Evolutionary conservation across 2,113 vertebrate species (phyloP).

Genomic region (Eptesicus fuscus): DNA sequence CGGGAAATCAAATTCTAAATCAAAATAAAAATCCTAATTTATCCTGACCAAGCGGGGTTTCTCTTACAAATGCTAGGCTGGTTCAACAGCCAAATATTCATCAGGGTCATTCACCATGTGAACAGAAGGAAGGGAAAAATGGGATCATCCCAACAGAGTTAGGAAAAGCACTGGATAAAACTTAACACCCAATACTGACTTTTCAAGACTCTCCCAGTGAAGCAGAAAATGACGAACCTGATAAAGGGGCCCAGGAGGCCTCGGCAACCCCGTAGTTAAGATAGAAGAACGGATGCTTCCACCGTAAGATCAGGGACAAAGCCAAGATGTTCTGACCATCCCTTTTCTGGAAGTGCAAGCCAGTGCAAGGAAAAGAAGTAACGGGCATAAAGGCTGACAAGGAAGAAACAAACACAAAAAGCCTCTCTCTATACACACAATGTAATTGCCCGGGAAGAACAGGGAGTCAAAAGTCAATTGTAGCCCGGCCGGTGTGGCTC

Average conservation of each 20-base stretch:
- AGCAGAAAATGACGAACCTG: neutral
- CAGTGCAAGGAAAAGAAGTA: too few relatives aligned
- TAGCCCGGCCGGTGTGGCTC: too few relatives aligned
- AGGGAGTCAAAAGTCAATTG: neutral
- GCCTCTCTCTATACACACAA: neutral
- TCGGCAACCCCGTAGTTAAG: neutral
- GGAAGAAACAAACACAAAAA: neutral
- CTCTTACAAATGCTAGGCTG: neutral
- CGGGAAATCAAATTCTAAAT: neutral
- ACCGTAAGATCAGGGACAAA: neutral
- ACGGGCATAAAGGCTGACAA: neutral
- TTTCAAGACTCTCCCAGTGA: neutral
- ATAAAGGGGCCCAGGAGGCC: too few relatives aligned
- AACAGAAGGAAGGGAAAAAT: neutral
- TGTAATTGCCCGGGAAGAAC: accelerated
- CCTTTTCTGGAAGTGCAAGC: neutral
- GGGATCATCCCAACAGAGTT: neutral
- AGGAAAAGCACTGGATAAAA: neutral
- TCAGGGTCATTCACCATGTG: neutral
- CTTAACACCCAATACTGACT: neutral
- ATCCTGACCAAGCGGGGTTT: neutral
- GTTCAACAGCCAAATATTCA: neutral
- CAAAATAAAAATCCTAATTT: neutral
- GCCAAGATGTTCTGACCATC: accelerated
- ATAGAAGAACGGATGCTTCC: neutral